Conservation (phyloP, 2,797 vertebrate genomes). For the Cichlasoma orientale region DNA sequence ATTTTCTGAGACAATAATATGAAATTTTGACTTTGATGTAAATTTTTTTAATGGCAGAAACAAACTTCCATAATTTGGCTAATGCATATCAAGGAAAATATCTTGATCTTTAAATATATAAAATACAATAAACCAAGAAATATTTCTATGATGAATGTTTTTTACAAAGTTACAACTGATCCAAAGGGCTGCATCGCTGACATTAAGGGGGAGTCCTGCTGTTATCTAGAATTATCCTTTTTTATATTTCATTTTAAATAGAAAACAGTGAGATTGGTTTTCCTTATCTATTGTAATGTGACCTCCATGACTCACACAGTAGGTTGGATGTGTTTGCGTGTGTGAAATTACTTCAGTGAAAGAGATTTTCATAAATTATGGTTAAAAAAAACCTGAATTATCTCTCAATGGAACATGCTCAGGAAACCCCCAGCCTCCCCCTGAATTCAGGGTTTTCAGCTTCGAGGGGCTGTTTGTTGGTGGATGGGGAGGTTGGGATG, state of each 20-base stretch:
- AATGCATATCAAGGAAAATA: neutral
- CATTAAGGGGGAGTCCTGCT: neutral
- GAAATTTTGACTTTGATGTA: neutral
- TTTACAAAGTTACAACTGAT: neutral
- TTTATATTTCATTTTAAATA: neutral
- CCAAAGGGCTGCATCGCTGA: neutral
- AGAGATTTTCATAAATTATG: constrained; percentile 46
- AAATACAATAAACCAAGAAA: neutral
- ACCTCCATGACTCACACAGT: constrained; percentile 23
- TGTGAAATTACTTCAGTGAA: constrained; percentile 21
- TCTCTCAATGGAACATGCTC: constrained; percentile 6
- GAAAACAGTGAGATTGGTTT: neutral
- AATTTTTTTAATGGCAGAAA: neutral
- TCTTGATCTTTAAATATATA: neutral
- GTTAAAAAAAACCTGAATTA: neutral
- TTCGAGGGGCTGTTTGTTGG: neutral
- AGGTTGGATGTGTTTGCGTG: neutral
- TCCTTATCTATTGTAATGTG: neutral
- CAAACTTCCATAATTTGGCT: neutral
- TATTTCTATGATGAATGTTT: neutral
- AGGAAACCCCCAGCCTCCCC: neutral
- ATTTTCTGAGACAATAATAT: neutral
- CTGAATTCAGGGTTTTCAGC: neutral
- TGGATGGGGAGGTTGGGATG: neutral
- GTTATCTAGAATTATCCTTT: neutral